Percentiles rank a stretch among this genome's conserved stretches.
phyloP scores from a whole-genome alignment of 2,113 vertebrate genomes.

The Oreochromis niloticus region DNA sequence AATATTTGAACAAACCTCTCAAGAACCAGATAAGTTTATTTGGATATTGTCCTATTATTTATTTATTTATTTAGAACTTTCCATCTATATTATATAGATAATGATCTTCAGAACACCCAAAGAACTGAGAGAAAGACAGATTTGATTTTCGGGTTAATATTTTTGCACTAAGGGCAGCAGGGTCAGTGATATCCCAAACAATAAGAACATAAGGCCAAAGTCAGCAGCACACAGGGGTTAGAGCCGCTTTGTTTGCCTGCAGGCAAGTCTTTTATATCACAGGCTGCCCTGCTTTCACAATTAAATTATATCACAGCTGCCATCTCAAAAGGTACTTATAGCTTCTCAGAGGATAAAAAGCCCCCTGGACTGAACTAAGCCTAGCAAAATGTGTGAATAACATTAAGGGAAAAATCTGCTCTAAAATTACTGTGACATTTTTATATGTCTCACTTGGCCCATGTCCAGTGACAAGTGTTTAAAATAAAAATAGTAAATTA shows the following conservation, averaged over 20 bases:
- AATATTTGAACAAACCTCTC: neutral
- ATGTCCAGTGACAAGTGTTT: conserved; percentile 18
- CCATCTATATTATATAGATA: neutral
- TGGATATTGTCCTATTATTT: neutral
- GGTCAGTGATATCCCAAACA: neutral
- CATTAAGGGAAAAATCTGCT: conserved; percentile 11
- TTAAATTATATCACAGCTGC: conserved; percentile 11
- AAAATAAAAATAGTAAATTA: neutral
- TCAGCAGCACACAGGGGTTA: neutral
- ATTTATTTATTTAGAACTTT: neutral
- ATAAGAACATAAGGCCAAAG: neutral
- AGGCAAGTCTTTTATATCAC: neutral
- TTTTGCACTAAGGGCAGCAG: neutral
- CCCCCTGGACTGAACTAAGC: neutral
- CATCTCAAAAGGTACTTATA: conserved; percentile 1
- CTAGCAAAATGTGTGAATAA: conserved; percentile 21
- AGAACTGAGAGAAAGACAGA: neutral
- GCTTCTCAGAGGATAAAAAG: conserved; percentile 6
- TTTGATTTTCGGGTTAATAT: neutral
- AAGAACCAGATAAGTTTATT: neutral
- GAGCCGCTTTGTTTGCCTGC: neutral
- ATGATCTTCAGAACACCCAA: fast-evolving
- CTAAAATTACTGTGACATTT: conserved; percentile 33
- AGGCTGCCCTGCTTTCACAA: neutral
- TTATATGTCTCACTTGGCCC: conserved; percentile 30